These are phyloP conservation scores for Ctenosaura bakeri DNA, from an alignment of 2,797 vertebrate species.

Conservation along the genomic window DNA sequence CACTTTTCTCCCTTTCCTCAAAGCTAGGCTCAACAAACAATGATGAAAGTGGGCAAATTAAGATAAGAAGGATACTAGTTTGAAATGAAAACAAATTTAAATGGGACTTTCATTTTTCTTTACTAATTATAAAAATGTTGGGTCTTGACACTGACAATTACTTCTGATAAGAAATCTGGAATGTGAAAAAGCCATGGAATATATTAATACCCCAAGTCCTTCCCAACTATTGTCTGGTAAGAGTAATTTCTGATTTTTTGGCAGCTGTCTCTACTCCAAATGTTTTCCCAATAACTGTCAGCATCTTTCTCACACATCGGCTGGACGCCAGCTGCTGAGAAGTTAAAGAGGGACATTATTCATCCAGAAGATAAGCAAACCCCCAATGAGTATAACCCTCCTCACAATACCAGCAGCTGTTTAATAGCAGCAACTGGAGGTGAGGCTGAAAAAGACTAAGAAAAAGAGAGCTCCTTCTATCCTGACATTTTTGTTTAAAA, in stretches of 20 bases:
- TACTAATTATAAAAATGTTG: constrained; percentile 56
- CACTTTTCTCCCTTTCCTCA: not conserved
- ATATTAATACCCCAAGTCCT: constrained; percentile 54
- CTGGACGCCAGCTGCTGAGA: constrained; percentile 70
- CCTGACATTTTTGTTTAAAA: constrained; percentile 3
- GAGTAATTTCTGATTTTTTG: constrained; percentile 63
- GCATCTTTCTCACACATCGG: constrained; percentile 50
- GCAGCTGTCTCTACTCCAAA: constrained; percentile 73
- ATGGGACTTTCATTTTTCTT: constrained; percentile 26
- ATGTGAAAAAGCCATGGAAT: constrained; percentile 51
- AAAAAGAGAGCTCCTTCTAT: constrained; percentile 39
- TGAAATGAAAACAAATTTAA: constrained; percentile 4
- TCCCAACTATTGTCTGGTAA: constrained; percentile 61
- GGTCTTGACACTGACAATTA: constrained; percentile 12
- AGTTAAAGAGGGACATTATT: constrained; percentile 75
- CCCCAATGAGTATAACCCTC: constrained; percentile 67
- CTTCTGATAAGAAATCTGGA: constrained; percentile 57
- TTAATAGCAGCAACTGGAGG: constrained; percentile 65
- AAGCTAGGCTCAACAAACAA: constrained; percentile 22
- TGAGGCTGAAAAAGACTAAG: constrained; percentile 52
- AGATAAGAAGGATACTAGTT: not conserved
- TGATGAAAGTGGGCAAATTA: constrained; percentile 28
- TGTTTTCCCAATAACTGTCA: constrained; percentile 74
- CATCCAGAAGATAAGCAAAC: constrained; percentile 78
- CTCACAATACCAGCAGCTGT: constrained; percentile 75